Base-by-base conservation (phyloP, 2,113 vertebrate genomes). In the Pelodiscus sinensis region DNA sequence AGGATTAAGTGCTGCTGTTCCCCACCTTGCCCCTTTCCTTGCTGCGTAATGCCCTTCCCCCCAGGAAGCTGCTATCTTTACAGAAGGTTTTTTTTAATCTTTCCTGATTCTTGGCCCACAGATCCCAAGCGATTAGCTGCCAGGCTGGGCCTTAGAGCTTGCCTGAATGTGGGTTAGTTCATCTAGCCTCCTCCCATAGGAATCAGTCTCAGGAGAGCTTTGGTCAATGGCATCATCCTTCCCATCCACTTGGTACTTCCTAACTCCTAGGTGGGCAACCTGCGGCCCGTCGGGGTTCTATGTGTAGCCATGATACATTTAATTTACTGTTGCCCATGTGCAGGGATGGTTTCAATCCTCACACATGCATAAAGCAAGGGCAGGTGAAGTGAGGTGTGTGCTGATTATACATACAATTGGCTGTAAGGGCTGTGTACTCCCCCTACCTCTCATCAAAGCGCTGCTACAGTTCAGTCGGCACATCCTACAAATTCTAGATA, bases 81-180 rank as follows among this genome's bases (percentile, higher is more conserved):
- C 92, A 94, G 60, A 91, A 93, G 95, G 93, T 94, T 97, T 96
- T 95, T 91, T 96, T 93, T 93, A 19, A 94, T 92, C 90, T 94
- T 97, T 97, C 96, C 96, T 97, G 91, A 92, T 96, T 92, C 1
- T 19, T 85, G 82, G 90, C 89, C 81, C 88, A 73, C 52, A 92
- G 93, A 97, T 97, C 96, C 86, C 95, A 97, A 95, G 92, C 97
- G 96, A 97, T 98, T 97, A 98, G 86, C 94, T 92, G 94, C 90
- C 91, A 89, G 93, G 95, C 96, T 87, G 92, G 97, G 77, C 92
- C 92, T 92, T 92, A 94, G 93, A 95, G 92, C 51, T 85, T 29
- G 85, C 88, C 93, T 91, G 89, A 95, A 97, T 93, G 83, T 89
- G 84, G 93, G 93, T 97, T 94, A 91, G 95, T 95, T 60, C 79